These are phyloP conservation scores for Homarus americanus DNA, from an alignment of 1,140 invertebrate genomes.

Conservation along the genomic window DNA sequence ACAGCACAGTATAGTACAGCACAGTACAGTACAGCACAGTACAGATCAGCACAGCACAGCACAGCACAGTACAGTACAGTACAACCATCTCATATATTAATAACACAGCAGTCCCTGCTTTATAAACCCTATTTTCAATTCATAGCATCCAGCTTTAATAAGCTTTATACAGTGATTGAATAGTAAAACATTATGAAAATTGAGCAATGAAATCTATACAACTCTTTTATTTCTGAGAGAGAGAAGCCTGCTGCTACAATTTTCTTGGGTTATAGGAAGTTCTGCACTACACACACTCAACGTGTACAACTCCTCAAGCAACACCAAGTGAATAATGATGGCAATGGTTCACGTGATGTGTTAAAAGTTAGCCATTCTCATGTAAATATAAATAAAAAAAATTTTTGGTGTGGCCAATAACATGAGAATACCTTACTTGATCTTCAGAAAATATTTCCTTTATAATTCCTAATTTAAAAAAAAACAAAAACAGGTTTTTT, in stretches of 20 bases:
- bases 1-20: no score
- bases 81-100: no score
- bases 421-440: neutral
- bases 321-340: neutral
- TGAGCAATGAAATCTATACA: conserved; percentile 50
- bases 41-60: no score
- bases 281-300: neutral
- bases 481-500: neutral
- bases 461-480: neutral
- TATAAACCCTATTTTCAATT: neutral
- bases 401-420: neutral
- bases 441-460: neutral
- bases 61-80: no score
- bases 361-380: neutral
- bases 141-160: neutral
- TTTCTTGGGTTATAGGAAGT: conserved; percentile 20
- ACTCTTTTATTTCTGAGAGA: conserved; percentile 33
- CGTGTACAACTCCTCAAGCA: neutral
- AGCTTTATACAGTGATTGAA: conserved; percentile 9
- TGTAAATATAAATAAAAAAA: neutral
- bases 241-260: conserved; percentile 46
- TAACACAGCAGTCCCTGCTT: neutral
- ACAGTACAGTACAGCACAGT: no score
- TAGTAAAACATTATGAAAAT: conserved; percentile 38
- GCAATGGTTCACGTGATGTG: neutral